These are phyloP conservation scores for Dipodomys spectabilis DNA, from an alignment of 2,113 vertebrate genomes.

Conservation along the genomic window DNA sequence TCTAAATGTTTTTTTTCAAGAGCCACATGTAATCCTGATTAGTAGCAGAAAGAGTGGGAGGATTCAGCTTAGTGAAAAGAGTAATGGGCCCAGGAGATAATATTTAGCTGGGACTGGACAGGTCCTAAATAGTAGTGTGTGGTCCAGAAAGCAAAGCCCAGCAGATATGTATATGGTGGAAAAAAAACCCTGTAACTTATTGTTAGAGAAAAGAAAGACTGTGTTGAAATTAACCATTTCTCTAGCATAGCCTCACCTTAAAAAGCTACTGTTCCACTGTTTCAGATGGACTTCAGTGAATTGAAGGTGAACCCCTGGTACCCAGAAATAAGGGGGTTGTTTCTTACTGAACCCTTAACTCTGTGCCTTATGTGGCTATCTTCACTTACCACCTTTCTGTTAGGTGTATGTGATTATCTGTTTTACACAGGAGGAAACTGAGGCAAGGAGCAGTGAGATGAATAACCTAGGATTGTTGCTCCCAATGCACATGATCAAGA, in stretches of 20 bases:
- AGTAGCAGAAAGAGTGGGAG: conserved; percentile 59
- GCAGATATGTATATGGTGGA: conserved; percentile 6
- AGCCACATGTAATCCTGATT: background rate
- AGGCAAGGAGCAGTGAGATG: background rate
- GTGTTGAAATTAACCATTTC: conserved; percentile 55
- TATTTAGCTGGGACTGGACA: conserved; percentile 48
- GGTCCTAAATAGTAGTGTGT: conserved; percentile 47
- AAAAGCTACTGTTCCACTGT: conserved; percentile 4
- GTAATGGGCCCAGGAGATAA: conserved; percentile 40
- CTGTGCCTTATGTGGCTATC: rapidly evolving
- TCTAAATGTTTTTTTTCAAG: conserved; percentile 75
- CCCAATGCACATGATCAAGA: background rate
- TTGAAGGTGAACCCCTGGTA: background rate
- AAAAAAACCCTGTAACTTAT: background rate
- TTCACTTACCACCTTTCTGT: background rate
- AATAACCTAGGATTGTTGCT: background rate
- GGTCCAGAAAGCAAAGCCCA: conserved; percentile 45
- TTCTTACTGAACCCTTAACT: background rate
- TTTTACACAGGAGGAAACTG: background rate
- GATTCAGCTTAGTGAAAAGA: conserved; percentile 57
- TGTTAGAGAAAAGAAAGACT: conserved; percentile 20
- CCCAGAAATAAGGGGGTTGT: background rate
- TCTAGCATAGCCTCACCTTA: background rate
- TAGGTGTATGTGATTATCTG: background rate
- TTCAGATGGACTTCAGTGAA: background rate